phyloP scores from a whole-genome alignment of 2,888 invertebrate species.

The Odontomyia ornata region DNA sequence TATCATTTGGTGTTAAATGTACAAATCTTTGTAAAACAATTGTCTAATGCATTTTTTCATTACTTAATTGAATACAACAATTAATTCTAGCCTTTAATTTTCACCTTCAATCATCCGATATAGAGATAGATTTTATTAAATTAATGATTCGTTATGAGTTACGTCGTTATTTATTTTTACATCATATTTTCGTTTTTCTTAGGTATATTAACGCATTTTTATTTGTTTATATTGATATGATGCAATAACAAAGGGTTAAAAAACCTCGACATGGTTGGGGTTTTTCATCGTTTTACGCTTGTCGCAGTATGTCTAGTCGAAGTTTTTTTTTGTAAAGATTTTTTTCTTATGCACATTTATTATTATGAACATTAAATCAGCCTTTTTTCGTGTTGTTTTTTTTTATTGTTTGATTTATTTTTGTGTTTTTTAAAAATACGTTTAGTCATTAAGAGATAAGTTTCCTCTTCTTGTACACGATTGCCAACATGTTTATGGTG shows the following conservation, averaged over 20 bases:
- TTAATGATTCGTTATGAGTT: conserved; percentile 10
- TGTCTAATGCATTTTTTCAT: conserved; percentile 42
- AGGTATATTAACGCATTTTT: neutral
- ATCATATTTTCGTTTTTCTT: neutral
- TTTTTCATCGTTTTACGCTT: conserved; percentile 33
- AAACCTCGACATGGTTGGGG: conserved; percentile 15
- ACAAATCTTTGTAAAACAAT: conserved; percentile 37
- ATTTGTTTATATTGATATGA: conserved; percentile 34
- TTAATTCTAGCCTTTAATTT: neutral
- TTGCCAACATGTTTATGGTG: conserved; percentile 35
- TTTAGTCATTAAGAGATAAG: conserved; percentile 48
- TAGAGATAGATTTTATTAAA: neutral
- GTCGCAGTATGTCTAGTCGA: conserved; percentile 10
- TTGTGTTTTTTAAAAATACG: conserved; percentile 39
- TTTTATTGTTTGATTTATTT: conserved; percentile 45
- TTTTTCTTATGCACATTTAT: neutral
- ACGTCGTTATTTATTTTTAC: conserved; percentile 2
- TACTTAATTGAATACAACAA: conserved; percentile 10
- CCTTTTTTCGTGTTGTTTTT: conserved; percentile 47
- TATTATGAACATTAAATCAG: conserved; percentile 47
- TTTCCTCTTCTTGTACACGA: conserved; percentile 24
- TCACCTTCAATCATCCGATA: neutral
- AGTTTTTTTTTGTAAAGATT: neutral
- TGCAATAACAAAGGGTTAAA: neutral
- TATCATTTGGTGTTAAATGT: conserved; percentile 41